phyloP scores from a whole-genome alignment of 2,113 vertebrate genomes.

The Myocastor coypus region DNA sequence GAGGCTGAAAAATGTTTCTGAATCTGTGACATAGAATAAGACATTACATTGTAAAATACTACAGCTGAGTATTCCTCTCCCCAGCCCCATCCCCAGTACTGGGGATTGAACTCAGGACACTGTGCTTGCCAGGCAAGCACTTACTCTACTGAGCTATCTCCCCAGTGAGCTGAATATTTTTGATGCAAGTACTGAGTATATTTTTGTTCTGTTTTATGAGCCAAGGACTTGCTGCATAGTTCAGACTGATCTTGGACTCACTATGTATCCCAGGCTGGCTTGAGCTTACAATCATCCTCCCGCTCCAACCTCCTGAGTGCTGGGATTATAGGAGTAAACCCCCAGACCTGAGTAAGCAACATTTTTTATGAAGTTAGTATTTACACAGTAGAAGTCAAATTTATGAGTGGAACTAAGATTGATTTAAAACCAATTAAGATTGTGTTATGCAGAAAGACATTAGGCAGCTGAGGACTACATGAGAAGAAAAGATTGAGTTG shows the following conservation, averaged over 20 bases:
- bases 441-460: neutral
- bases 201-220: neutral
- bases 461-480: neutral
- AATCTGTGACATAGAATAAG: neutral
- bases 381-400: slow-evolving; percentile 7
- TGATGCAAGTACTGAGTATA: neutral
- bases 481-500: neutral
- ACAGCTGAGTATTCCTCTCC: neutral
- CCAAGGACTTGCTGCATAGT: neutral
- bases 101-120: too few species aligned
- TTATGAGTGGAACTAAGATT: slow-evolving; percentile 46
- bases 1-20: neutral
- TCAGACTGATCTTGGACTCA: neutral
- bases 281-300: neutral
- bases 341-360: neutral
- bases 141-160: too few species aligned
- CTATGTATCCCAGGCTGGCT: neutral
- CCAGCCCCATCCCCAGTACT: too few species aligned
- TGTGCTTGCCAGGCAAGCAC: too few species aligned
- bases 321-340: neutral
- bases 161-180: neutral
- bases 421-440: neutral
- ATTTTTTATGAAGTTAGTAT: slow-evolving; percentile 17
- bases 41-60: neutral
- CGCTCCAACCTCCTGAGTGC: neutral